These are phyloP conservation scores for Tolypeutes matacus DNA, from an alignment of 2,797 vertebrate genomes.

Conservation along the genomic window DNA sequence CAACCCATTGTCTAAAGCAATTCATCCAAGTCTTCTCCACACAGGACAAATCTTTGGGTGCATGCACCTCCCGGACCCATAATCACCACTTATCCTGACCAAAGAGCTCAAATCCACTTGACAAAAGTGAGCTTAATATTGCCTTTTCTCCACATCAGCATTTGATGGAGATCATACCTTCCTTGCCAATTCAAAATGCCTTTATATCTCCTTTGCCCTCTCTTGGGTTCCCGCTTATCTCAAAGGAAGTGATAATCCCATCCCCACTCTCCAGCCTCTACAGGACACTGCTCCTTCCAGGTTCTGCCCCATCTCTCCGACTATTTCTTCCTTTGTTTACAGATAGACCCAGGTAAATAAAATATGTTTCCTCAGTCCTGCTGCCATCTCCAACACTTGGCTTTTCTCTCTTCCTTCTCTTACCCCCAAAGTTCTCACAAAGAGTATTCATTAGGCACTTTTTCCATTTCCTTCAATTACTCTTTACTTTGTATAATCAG, in stretches of 20 bases:
- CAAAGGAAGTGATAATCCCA: neutral
- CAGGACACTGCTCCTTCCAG: neutral
- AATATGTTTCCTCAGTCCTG: neutral
- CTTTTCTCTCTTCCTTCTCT: slow-evolving; percentile 38
- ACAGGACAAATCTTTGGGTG: neutral
- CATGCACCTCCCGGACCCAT: too few species aligned
- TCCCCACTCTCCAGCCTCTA: neutral
- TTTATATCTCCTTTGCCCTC: neutral
- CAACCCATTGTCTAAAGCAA: neutral
- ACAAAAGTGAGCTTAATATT: neutral
- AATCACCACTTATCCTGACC: neutral
- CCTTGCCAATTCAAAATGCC: neutral
- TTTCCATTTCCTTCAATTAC: neutral
- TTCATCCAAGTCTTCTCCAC: neutral
- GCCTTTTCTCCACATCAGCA: neutral
- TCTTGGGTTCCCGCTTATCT: neutral
- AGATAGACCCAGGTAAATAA: neutral
- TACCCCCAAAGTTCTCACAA: neutral
- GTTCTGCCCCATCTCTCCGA: neutral
- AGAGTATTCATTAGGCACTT: neutral
- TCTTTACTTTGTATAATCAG: neutral
- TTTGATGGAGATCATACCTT: neutral
- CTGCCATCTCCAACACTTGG: neutral
- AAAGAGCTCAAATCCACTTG: neutral
- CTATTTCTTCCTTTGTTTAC: neutral